Conservation (phyloP, 2,888 invertebrate species). For the Hesperia comma region DNA sequence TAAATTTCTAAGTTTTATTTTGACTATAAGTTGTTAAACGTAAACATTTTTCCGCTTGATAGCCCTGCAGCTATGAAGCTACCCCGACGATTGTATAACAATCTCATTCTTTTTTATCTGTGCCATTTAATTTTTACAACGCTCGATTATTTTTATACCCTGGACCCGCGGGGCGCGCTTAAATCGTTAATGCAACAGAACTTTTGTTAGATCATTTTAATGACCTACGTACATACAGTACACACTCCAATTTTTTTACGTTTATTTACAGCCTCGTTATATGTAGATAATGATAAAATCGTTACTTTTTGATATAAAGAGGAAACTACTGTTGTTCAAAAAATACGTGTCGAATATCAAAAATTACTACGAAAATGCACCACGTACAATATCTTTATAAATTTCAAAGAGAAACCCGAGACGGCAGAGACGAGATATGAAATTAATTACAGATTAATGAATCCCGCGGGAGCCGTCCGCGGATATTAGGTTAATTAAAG, state of each 20-base stretch:
- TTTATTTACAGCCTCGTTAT: no score
- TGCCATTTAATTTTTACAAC: constrained; percentile 52
- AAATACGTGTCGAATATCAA: no score
- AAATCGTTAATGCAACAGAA: constrained; percentile 54
- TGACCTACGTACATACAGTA: no score
- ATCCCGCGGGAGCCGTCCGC: constrained; percentile 13
- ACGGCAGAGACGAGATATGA: constrained; percentile 19
- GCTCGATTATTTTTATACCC: constrained; percentile 50
- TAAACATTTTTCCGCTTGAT: not conserved
- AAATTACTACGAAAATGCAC: constrained; percentile 2
- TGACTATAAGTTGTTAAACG: not conserved
- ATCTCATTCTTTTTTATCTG: constrained; percentile 43
- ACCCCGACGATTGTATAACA: not conserved
- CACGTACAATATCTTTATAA: not conserved
- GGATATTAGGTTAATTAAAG: constrained; percentile 49
- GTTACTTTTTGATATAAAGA: no score
- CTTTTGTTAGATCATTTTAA: constrained; percentile 48
- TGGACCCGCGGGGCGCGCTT: constrained; percentile 38
- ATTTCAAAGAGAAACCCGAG: constrained; percentile 7
- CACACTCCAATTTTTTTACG: no score
- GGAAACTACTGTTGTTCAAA: no score
- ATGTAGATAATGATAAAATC: no score
- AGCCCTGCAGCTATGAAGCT: not conserved
- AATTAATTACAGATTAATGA: constrained; percentile 33
- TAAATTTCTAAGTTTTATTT: no score